Evolutionary conservation across 2,888 invertebrate species (phyloP).

Genomic region (Lithophane leautieri): DNA sequence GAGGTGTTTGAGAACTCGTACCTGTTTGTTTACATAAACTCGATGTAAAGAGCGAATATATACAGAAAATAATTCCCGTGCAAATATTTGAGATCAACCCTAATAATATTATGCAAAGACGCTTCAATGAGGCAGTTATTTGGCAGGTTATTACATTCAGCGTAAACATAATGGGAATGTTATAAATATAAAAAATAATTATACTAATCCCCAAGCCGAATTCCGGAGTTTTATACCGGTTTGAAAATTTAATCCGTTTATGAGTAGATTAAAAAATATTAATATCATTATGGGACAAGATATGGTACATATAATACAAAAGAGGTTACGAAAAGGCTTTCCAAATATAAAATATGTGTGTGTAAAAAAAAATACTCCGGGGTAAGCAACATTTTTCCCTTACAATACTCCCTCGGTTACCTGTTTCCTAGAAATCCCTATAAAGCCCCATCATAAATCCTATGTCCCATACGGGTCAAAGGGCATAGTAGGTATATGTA

Average conservation of each 20-base stretch:
- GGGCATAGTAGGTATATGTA: slow-evolving; percentile 63
- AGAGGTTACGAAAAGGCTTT: slow-evolving; percentile 4
- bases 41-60: slow-evolving; percentile 45
- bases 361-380: slow-evolving; percentile 12
- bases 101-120: slow-evolving; percentile 17
- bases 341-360: slow-evolving; percentile 20
- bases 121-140: slow-evolving; percentile 24
- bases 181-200: slow-evolving; percentile 16
- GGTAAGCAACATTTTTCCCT: slow-evolving; percentile 26
- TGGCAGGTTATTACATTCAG: background rate
- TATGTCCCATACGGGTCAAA: slow-evolving; percentile 55
- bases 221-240: background rate
- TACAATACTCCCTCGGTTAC: slow-evolving; percentile 17
- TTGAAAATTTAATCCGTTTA: slow-evolving; percentile 25
- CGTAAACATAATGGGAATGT: background rate
- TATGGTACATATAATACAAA: slow-evolving; percentile 17
- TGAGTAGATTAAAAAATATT: slow-evolving; percentile 12
- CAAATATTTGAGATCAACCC: slow-evolving; percentile 46
- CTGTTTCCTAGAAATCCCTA: slow-evolving; percentile 52
- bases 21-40: slow-evolving; percentile 37
- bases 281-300: slow-evolving; percentile 10
- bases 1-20: slow-evolving; percentile 38
- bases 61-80: slow-evolving; percentile 28
- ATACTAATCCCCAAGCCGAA: background rate
- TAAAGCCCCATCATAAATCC: slow-evolving; percentile 64